phyloP scores from a whole-genome alignment of 2,113 vertebrate genomes.

The Coturnix japonica region DNA sequence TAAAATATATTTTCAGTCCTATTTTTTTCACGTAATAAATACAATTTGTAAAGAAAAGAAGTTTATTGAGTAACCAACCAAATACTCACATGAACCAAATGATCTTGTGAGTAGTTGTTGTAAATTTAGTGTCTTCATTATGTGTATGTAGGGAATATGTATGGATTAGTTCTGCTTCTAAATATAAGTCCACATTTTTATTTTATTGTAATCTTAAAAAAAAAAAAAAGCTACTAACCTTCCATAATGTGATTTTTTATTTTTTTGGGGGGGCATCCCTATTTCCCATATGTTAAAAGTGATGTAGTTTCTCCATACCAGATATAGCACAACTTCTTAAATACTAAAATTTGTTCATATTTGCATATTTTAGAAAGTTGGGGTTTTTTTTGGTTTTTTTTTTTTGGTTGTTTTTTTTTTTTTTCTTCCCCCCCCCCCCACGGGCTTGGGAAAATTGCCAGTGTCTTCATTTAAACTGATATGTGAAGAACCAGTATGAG shows the following conservation, averaged over 20 bases:
- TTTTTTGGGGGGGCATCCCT: background rate
- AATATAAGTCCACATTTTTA: background rate
- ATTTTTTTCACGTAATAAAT: background rate
- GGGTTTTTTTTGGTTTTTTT: too few relatives aligned
- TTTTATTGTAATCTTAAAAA: background rate
- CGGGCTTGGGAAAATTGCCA: background rate
- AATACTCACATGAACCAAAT: background rate
- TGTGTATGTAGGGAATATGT: background rate
- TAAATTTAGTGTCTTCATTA: background rate
- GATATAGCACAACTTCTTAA: background rate
- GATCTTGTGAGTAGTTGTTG: background rate
- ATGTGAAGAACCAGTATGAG: background rate
- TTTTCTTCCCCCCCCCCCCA: too few relatives aligned
- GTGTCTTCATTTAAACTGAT: background rate
- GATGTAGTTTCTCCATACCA: background rate
- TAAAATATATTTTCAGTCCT: background rate
- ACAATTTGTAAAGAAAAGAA: background rate
- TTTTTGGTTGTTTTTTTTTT: too few relatives aligned
- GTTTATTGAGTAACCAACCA: background rate
- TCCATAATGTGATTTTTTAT: background rate
- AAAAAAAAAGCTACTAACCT: background rate
- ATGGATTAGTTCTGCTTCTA: background rate
- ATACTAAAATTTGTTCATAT: background rate
- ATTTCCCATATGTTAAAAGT: background rate
- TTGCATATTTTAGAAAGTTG: background rate